Conservation (phyloP, 2,797 vertebrate species). For the Nyctibius grandis region DNA sequence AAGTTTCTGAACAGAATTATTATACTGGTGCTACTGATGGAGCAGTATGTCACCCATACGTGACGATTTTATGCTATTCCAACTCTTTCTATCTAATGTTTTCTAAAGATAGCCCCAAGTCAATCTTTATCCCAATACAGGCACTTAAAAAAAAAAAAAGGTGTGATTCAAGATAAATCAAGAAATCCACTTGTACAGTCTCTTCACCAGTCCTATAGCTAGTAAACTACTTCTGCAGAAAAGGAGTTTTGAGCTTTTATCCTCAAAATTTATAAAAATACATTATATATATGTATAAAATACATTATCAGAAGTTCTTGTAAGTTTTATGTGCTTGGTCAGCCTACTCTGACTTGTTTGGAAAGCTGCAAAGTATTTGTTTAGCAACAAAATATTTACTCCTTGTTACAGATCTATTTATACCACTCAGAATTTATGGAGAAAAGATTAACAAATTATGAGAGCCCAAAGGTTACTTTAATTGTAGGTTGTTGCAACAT, state of each 20-base stretch:
- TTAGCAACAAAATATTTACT: constrained; percentile 14
- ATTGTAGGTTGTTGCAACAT: not conserved
- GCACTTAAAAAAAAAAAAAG: not conserved
- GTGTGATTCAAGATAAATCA: not conserved
- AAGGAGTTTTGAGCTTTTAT: not conserved
- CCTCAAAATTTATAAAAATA: not conserved
- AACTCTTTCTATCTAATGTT: not conserved
- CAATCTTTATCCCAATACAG: not conserved
- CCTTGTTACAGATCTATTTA: not conserved
- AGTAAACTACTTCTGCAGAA: not conserved
- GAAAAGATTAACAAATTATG: constrained; percentile 6
- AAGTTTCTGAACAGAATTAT: not conserved
- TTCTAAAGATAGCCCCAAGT: not conserved
- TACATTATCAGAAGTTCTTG: not conserved
- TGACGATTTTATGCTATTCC: not conserved
- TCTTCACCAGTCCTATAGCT: not conserved
- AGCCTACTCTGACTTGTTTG: not conserved
- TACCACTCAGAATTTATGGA: not conserved
- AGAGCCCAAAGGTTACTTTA: constrained; percentile 6
- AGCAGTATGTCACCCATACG: not conserved
- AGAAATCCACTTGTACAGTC: not conserved
- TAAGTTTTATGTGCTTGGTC: not conserved
- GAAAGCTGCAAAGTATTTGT: not conserved
- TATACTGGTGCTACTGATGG: not conserved
- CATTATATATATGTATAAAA: too few species aligned